Conservation (phyloP, 1,140 invertebrate genomes). For the Procambarus clarkii region DNA sequence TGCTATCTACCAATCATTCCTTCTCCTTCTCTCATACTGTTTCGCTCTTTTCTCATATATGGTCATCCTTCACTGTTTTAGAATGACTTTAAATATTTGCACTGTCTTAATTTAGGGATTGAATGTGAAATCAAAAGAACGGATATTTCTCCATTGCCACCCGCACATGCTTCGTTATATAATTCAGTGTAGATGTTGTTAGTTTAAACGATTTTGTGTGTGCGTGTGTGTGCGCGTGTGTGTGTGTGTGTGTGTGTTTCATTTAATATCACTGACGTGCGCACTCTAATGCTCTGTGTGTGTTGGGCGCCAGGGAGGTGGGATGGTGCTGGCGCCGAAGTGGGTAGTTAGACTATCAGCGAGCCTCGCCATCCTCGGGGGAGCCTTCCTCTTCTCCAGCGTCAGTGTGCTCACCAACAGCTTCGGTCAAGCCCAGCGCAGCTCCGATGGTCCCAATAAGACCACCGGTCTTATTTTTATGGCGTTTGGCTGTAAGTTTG, state of each 20-base stretch:
- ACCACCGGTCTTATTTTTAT: constrained; percentile 39
- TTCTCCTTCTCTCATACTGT: too few relatives aligned
- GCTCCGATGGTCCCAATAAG: constrained; percentile 9
- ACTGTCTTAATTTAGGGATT: too few relatives aligned
- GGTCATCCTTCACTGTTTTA: too few relatives aligned
- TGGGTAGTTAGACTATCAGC: constrained; percentile 47
- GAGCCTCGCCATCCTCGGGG: constrained; percentile 46
- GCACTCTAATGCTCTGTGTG: background rate
- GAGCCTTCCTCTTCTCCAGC: constrained; percentile 51
- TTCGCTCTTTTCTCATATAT: too few relatives aligned
- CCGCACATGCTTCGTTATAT: too few relatives aligned
- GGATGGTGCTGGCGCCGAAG: constrained; percentile 16
- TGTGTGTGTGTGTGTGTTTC: too few relatives aligned
- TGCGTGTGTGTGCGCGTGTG: background rate
- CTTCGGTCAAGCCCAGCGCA: constrained; percentile 18
- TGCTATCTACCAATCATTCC: too few relatives aligned
- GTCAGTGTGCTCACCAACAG: constrained; percentile 54
- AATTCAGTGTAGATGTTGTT: too few relatives aligned
- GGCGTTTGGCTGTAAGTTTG: constrained; percentile 20
- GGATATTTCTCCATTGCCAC: too few relatives aligned
- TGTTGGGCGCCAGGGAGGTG: background rate
- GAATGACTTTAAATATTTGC: too few relatives aligned
- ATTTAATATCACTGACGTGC: background rate
- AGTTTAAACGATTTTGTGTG: background rate
- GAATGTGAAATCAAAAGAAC: too few relatives aligned